Percentiles rank a stretch among this genome's conserved stretches.
Conservation (phyloP, 2,888 invertebrate species). For the Stenoptilia bipunctidactyla region DNA sequence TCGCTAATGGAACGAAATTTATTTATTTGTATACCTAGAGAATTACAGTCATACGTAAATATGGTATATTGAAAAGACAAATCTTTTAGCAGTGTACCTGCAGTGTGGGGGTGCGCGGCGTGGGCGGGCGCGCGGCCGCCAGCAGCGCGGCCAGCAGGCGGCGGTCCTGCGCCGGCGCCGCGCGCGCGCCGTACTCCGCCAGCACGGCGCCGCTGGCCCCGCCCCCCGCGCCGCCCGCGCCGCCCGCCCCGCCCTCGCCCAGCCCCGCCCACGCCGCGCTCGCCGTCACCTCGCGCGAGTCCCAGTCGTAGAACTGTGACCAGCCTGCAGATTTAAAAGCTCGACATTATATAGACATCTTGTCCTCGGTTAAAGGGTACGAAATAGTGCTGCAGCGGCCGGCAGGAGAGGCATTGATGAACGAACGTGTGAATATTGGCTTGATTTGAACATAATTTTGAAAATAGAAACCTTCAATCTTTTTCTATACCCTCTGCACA, state of each 20-base stretch:
- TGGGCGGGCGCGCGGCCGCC: too few species aligned
- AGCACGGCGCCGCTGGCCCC: conserved; percentile 44
- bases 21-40: too few species aligned
- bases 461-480: too few species aligned
- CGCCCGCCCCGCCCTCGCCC: conserved; percentile 25
- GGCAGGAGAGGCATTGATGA: too few species aligned
- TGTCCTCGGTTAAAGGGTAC: too few species aligned
- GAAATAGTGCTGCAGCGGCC: too few species aligned
- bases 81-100: conserved; percentile 21
- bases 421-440: too few species aligned
- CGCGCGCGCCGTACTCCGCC: conserved; percentile 17
- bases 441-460: too few species aligned
- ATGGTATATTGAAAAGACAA: too few species aligned
- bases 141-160: neutral
- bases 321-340: conserved; percentile 32
- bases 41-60: neutral
- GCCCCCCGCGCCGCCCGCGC: conserved; percentile 20
- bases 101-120: conserved; percentile 14
- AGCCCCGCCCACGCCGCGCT: conserved; percentile 34
- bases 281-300: conserved; percentile 35
- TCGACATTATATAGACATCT: too few species aligned
- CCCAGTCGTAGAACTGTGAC: conserved; percentile 57
- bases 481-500: too few species aligned
- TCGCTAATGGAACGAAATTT: too few species aligned
- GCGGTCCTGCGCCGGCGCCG: conserved; percentile 17